Evolutionary conservation across 2,797 vertebrate genomes (phyloP).

Genomic region (Etheostoma perlongum): DNA sequence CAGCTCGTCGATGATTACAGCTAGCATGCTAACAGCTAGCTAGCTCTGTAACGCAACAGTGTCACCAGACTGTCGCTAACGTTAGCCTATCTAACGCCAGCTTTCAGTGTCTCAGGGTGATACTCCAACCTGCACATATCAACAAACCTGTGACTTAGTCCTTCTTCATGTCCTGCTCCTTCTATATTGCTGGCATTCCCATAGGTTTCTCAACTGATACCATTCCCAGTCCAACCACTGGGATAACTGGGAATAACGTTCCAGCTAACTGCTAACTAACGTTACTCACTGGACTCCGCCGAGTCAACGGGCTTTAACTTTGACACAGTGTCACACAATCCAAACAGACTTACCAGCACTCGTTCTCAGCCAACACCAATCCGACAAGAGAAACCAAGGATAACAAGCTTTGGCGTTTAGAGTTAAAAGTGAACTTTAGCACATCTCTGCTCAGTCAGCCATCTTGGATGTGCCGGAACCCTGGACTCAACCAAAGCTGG

Average conservation of each 20-base stretch:
- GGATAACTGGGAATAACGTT: constrained; percentile 4
- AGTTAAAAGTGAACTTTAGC: constrained; percentile 67
- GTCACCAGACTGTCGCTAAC: constrained; percentile 2
- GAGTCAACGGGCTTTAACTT: constrained; percentile 7
- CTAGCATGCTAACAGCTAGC: constrained; percentile 44
- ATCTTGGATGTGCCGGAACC: constrained; percentile 69
- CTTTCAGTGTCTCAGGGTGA: not conserved
- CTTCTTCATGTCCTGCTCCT: accelerated
- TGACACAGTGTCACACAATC: not conserved
- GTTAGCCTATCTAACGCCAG: constrained; percentile 30
- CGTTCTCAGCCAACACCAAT: no score
- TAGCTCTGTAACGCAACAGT: constrained; percentile 26
- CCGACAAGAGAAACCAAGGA: not conserved
- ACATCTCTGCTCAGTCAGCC: constrained; percentile 49
- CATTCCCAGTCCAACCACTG: not conserved
- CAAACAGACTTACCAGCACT: constrained; percentile 29
- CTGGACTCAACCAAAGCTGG: constrained; percentile 57
- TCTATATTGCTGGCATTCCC: not conserved
- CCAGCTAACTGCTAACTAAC: constrained; percentile 45
- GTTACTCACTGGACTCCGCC: constrained; percentile 1
- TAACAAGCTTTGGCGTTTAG: not conserved
- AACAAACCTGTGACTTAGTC: not conserved
- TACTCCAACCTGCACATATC: not conserved
- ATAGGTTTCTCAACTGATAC: not conserved
- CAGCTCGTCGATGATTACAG: not conserved